Evolutionary conservation across 2,113 vertebrate species (phyloP), one percentile per base, ranked within the genome.

Genomic region (Apus apus): DNA sequence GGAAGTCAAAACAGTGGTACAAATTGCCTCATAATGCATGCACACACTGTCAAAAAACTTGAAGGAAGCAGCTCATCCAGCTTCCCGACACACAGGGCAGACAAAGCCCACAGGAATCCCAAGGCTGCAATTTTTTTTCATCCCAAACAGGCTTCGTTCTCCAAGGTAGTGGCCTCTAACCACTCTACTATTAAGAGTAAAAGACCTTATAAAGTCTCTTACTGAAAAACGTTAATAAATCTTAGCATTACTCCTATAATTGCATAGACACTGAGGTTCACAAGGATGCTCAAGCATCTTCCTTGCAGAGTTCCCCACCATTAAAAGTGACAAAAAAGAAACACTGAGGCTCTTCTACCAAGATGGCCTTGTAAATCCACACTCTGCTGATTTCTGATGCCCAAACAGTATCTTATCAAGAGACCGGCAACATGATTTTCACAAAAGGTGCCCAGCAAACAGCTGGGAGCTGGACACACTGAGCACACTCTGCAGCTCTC

Each of bases 61-160:
- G 1, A 72, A 64, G 86, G 90, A 25, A 90, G 79, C 74, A 29
- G 90, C 76, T 94, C 67, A 0, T 30, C 80, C 46, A 15, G 75
- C 57, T 61, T 80, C 92, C 58, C 32, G 1, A 57, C 1, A 8
- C 30, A 30, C 16, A 15, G 51, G 27, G 46, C 11, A 3, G 1
- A 8, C 53, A 53, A 68, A 89, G 79, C 64, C 92, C 95, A 67
- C 79, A 86, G 85, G 56, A 87, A 92, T 93, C 79, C 75, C 3
- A 0, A 48, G 40, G 29, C 73, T 89, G 45, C 32, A 22, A 5
- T 58, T 58, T 21, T 11, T 43, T 43, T 30, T 7, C 75, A 53
- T 43, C 64, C 84, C 72, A 51, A 56, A 29, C 3, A 32, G 29
- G 51, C 34, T 74, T 65, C 11, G 0, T 81, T 72, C 78, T 54